Evolutionary conservation across 1,140 invertebrate species (phyloP).

Genomic region (Drosophila carrolli): DNA sequence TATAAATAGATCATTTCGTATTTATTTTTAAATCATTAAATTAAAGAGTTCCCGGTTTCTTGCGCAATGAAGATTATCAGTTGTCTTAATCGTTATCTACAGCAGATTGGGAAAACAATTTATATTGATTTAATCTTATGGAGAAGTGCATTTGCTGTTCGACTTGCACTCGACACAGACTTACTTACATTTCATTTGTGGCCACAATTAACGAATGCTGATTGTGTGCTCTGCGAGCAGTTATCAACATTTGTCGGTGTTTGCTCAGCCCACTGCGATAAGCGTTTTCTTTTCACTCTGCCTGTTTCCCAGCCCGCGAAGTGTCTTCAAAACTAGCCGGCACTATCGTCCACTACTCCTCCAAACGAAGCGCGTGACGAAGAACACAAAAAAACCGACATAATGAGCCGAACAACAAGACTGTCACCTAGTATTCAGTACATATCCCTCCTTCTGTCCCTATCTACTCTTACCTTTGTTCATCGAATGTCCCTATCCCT

Average conservation of each 20-base stretch:
- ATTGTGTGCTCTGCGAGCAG: slow-evolving; percentile 50
- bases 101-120: not conserved
- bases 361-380: slow-evolving; percentile 57
- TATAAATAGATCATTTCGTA: too few relatives aligned
- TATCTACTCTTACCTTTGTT: not conserved
- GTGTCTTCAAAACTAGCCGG: slow-evolving; percentile 1
- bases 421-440: slow-evolving; percentile 2
- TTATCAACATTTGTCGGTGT: slow-evolving; percentile 54
- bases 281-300: slow-evolving; percentile 39
- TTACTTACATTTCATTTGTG: slow-evolving; percentile 50
- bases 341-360: slow-evolving; percentile 3
- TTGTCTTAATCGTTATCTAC: not conserved
- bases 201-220: slow-evolving; percentile 59
- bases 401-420: slow-evolving; percentile 11
- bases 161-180: slow-evolving; percentile 2
- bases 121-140: not conserved
- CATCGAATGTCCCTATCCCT: too few relatives aligned
- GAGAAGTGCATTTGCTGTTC: slow-evolving; percentile 14
- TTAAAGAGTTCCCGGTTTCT: not conserved
- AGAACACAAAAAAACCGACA: not conserved
- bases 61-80: not conserved
- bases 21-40: too few relatives aligned
- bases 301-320: not conserved
- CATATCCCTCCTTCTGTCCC: not conserved
- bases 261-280: slow-evolving; percentile 74